These are phyloP conservation scores for Hemibagrus wyckioides DNA, from an alignment of 2,113 vertebrate genomes.

Conservation along the genomic window DNA sequence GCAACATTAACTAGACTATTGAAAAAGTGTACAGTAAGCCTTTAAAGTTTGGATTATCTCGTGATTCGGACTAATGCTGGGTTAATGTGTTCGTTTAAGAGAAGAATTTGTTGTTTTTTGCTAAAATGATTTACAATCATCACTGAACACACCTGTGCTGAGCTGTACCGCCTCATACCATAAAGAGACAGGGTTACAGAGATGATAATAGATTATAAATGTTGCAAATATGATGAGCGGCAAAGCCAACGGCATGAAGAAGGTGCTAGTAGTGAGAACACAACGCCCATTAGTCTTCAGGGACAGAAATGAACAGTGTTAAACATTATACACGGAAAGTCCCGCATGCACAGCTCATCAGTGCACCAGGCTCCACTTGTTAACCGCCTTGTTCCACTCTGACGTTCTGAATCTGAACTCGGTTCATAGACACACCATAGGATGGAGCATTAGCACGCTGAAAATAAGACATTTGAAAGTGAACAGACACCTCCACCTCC, in stretches of 20 bases:
- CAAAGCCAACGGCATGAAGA: constrained; percentile 13
- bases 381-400: neutral
- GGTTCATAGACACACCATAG: neutral
- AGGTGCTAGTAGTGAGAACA: neutral
- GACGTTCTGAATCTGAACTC: neutral
- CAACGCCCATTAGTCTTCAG: neutral
- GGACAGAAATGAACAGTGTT: neutral
- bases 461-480: neutral
- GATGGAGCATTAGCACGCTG: neutral
- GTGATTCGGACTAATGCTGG: neutral
- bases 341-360: neutral
- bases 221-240: neutral
- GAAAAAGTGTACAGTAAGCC: neutral
- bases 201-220: too few relatives aligned
- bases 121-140: neutral
- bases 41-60: neutral
- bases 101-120: neutral
- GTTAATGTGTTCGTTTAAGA: constrained; percentile 24
- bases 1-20: neutral
- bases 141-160: constrained; percentile 22
- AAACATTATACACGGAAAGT: constrained; percentile 4
- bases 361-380: neutral
- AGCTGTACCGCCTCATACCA: neutral
- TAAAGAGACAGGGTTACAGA: constrained; percentile 33
- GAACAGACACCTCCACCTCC: constrained; percentile 31